Evolutionary conservation across 64 coral and sea anemone species (phyloP), one percentile per base, ranked within the genome.

Genomic region (Actinia equina): DNA sequence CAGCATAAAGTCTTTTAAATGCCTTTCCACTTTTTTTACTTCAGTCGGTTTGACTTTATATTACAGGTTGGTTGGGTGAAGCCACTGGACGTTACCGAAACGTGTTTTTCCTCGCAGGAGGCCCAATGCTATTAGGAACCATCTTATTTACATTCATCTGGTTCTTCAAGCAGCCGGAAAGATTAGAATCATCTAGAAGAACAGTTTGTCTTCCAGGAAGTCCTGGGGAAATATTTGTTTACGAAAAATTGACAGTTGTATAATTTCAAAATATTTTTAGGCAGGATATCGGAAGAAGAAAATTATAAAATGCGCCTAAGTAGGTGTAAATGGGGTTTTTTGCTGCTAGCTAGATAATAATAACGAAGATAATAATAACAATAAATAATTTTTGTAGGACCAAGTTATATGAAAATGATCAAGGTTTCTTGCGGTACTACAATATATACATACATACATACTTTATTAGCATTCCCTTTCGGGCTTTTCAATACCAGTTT

Each of bases 51-150:
- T 22, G 22, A 9, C 62, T 71, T 30, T 71, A 9, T 30, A 54
- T 19, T 52, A 52, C 88, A 99, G 97, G 97, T 45, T 99, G 97
- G 97, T 70, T 99, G 0, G 88, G 85, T 65, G 91, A 93, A 5
- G 26, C 60, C 51, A 95, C 93, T 8, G 93, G 93, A 52, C 53
- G 88, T 23, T 99, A 95, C 51, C 88, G 91, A 14, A 91, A 92
- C 57, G 83, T 95, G 11, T 99, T 99, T 56, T 91, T 86, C 63
- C 58, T 99, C 17, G 88, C 97, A 3, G 97, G 97, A 16, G 93
- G 85, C 15, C 97, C 97, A 17, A 99, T 95, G 85, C 60, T 99
- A n/a, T n/a, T 91, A 30, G 97, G 97, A 63, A 87, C 90, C 18
- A 44, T 93, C 0, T 88, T 99, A 53, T 89, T 99, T 62, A 59